Evolutionary conservation across 2,797 vertebrate genomes (phyloP).

Genomic region (Graptemys geographica): DNA sequence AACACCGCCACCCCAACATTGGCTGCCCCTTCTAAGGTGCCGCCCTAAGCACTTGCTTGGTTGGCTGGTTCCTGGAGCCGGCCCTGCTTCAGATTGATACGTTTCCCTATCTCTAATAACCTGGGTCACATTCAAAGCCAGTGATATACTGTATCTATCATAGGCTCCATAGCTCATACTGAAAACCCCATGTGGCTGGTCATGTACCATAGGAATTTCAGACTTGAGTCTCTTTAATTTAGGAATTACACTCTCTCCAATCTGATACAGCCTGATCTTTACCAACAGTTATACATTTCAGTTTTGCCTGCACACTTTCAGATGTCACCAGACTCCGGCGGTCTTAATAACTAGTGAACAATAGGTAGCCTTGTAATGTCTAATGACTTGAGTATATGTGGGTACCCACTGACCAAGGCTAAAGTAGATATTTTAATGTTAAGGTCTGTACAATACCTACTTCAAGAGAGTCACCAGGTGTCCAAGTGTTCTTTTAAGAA

Average conservation of each 20-base stretch:
- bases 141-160: background rate
- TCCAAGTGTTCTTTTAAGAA: background rate
- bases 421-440: background rate
- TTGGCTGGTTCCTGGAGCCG: too few species aligned
- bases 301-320: background rate
- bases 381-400: background rate
- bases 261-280: background rate
- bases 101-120: background rate
- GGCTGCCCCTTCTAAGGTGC: too few species aligned
- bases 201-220: background rate
- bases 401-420: background rate
- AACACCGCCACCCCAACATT: too few species aligned
- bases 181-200: background rate
- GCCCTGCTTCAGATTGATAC: background rate
- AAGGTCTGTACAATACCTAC: background rate
- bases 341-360: background rate
- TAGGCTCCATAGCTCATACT: background rate
- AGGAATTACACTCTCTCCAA: background rate
- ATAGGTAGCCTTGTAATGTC: background rate
- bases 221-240: background rate
- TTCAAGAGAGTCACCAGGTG: background rate
- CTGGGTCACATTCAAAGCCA: background rate
- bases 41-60: too few species aligned
- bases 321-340: background rate
- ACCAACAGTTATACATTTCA: background rate